Conservation (phyloP, 2,888 invertebrate species). For the Ornithoptera priamus region DNA sequence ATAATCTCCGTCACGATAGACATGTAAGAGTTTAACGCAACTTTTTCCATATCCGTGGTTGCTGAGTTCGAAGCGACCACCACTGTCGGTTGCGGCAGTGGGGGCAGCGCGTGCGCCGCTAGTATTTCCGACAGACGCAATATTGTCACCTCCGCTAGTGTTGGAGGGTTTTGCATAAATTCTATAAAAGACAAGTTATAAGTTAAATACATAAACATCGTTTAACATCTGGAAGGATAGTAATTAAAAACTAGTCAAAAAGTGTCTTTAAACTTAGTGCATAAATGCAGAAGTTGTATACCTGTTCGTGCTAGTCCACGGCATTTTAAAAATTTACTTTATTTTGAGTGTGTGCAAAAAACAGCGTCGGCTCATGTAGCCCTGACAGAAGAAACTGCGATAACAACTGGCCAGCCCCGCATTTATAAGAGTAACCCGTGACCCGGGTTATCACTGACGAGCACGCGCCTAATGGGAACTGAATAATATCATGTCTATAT, state of each 20-base stretch:
- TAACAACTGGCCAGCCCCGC: slow-evolving; percentile 41
- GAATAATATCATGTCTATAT: slow-evolving; percentile 40
- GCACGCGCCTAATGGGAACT: slow-evolving; percentile 65
- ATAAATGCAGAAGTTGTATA: slow-evolving; percentile 36
- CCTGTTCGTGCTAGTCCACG: slow-evolving; percentile 77
- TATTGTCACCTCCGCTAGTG: slow-evolving; percentile 55
- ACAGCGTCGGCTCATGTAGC: slow-evolving; percentile 62
- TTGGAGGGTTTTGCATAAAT: slow-evolving; percentile 76
- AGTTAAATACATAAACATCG: neutral
- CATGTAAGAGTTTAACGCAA: slow-evolving; percentile 86
- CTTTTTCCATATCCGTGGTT: slow-evolving; percentile 88
- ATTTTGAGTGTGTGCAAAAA: slow-evolving; percentile 71
- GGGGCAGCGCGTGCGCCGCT: slow-evolving; percentile 41
- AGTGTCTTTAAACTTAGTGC: neutral
- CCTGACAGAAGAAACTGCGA: slow-evolving; percentile 50
- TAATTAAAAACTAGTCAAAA: neutral
- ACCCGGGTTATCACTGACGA: slow-evolving; percentile 62
- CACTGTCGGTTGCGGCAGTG: slow-evolving; percentile 69
- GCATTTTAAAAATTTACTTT: slow-evolving; percentile 68
- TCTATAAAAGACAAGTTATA: slow-evolving; percentile 44
- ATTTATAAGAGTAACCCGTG: slow-evolving; percentile 68
- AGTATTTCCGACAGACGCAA: slow-evolving; percentile 23
- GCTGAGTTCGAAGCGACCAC: slow-evolving; percentile 80
- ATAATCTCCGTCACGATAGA: slow-evolving; percentile 82
- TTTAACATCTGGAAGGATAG: neutral